A percentile compares a stretch with the other conserved stretches of the same genome.
Evolutionary conservation across 2,113 vertebrate species (phyloP).

Genomic region (Ondatra zibethicus): DNA sequence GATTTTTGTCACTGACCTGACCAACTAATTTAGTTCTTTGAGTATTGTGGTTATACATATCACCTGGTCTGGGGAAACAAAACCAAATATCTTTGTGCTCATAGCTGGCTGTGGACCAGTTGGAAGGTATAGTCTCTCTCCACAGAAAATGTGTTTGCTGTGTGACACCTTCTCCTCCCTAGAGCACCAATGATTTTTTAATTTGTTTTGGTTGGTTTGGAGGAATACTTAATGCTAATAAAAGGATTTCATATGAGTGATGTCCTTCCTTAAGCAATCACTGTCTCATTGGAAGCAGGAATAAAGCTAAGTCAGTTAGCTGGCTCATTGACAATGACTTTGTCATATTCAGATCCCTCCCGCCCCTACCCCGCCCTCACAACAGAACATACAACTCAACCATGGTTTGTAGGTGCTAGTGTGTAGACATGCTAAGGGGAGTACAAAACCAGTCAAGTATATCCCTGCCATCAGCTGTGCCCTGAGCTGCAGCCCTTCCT

Average conservation of each 20-base stretch:
- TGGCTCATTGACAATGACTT: slow-evolving; percentile 24
- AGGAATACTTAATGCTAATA: not conserved
- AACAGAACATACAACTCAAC: not conserved
- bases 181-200: not conserved
- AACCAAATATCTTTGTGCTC: not conserved
- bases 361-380: rapidly evolving
- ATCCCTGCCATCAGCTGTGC: not conserved
- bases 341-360: not conserved
- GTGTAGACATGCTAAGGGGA: not conserved
- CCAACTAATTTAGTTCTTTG: not conserved
- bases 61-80: not conserved
- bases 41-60: slow-evolving; percentile 6
- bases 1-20: slow-evolving; percentile 63
- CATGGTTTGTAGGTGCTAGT: not conserved
- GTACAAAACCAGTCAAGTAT: slow-evolving; percentile 24
- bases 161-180: not conserved
- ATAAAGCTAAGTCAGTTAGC: not conserved
- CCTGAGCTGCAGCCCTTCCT: not conserved
- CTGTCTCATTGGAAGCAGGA: slow-evolving; percentile 37
- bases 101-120: slow-evolving; percentile 9
- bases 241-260: not conserved
- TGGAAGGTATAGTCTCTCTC: slow-evolving; percentile 31
- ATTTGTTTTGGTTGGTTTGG: not conserved
- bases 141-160: not conserved
- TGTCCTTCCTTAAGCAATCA: not conserved